Conservation (phyloP, 2,888 invertebrate genomes). For the Agonopterix alstromeriana region DNA sequence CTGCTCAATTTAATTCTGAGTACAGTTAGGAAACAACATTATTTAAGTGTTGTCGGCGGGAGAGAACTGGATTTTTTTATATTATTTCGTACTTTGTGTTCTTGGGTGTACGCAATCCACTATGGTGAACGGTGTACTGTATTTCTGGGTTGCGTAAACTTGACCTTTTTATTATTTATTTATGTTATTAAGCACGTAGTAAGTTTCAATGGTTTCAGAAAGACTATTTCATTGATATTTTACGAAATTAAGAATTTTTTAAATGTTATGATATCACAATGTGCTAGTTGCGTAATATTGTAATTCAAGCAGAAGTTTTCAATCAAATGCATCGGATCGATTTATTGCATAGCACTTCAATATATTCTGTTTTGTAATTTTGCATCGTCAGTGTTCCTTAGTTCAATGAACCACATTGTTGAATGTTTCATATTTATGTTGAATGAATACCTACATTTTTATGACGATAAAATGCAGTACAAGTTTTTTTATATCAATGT, state of each 20-base stretch:
- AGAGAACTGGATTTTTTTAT: slow-evolving; percentile 38
- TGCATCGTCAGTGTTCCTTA: neutral
- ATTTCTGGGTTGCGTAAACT: slow-evolving; percentile 9
- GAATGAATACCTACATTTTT: too few relatives aligned
- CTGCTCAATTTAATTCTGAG: slow-evolving; percentile 71
- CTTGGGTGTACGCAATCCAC: slow-evolving; percentile 10
- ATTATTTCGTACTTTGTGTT: slow-evolving; percentile 9
- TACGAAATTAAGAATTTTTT: too few relatives aligned
- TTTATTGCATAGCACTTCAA: neutral
- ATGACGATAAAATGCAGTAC: too few relatives aligned
- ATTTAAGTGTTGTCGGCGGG: slow-evolving; percentile 38
- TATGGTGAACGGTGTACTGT: neutral
- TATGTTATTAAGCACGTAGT: neutral
- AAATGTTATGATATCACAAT: too few relatives aligned
- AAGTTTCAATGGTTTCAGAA: neutral
- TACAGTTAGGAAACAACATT: slow-evolving; percentile 54
- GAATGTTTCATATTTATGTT: too few relatives aligned
- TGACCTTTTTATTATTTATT: slow-evolving; percentile 5
- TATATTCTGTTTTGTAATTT: neutral
- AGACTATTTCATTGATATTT: too few relatives aligned
- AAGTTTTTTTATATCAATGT: too few relatives aligned
- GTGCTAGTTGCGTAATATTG: too few relatives aligned
- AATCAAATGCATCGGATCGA: neutral
- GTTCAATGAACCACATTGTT: neutral
- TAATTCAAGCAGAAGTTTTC: too few relatives aligned